phyloP scores from a whole-genome alignment of 2,888 invertebrate genomes.

The Iselma pallidipennis region DNA sequence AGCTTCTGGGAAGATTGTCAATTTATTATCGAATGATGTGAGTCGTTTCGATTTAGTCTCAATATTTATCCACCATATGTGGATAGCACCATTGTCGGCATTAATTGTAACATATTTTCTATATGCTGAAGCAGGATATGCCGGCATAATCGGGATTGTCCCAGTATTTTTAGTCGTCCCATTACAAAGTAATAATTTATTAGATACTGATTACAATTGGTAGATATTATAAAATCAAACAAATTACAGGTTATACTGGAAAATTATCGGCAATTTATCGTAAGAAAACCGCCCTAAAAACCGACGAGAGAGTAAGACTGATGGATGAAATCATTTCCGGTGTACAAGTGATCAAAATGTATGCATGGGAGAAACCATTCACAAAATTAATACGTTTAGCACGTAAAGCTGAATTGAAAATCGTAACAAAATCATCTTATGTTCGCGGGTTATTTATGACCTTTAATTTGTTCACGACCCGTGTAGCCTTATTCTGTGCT shows the following conservation, averaged over 20 bases:
- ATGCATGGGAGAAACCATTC: conserved; percentile 75
- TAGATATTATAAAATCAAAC: too few relatives aligned
- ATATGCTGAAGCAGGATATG: conserved; percentile 73
- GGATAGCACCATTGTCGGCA: conserved; percentile 76
- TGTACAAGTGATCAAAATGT: conserved; percentile 85
- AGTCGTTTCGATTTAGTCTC: conserved; percentile 87
- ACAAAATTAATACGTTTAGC: conserved; percentile 64
- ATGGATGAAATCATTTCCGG: conserved; percentile 96
- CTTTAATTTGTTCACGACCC: conserved; percentile 79
- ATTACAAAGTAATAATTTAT: conserved; percentile 68
- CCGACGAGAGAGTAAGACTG: conserved; percentile 86
- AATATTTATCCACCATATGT: conserved; percentile 82
- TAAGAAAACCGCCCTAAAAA: conserved; percentile 78
- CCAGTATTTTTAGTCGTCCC: conserved; percentile 81
- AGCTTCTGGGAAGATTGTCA: conserved; percentile 88
- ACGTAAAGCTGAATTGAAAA: conserved; percentile 60
- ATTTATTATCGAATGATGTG: conserved; percentile 92
- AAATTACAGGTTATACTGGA: conserved; percentile 63
- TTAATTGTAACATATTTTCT: conserved; percentile 77
- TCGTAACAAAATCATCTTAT: conserved; percentile 66
- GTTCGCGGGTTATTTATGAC: conserved; percentile 71
- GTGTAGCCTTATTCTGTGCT: conserved; percentile 76
- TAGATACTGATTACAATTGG: not conserved
- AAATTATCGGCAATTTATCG: conserved; percentile 69
- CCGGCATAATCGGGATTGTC: conserved; percentile 76